These are phyloP conservation scores for Phengaris arion DNA, from an alignment of 2,888 invertebrate genomes.

Conservation along the genomic window DNA sequence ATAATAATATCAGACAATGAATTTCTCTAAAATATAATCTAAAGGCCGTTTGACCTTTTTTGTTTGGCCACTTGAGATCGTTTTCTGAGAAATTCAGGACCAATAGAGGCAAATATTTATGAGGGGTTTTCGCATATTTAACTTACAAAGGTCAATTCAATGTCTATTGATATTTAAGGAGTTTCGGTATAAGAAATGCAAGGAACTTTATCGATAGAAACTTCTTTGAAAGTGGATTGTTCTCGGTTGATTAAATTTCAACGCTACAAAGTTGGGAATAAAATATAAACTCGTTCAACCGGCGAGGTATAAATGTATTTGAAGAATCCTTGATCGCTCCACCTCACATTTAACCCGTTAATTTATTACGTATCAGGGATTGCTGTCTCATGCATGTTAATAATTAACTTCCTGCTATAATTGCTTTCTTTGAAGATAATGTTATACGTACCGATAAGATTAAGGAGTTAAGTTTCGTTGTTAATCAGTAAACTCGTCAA, in stretches of 20 bases:
- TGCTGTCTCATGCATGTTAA: background rate
- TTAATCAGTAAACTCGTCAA: background rate
- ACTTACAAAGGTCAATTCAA: slow-evolving; percentile 23
- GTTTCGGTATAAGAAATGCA: slow-evolving; percentile 19
- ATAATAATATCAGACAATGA: slow-evolving; percentile 3
- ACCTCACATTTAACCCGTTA: slow-evolving; percentile 5
- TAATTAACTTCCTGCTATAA: background rate
- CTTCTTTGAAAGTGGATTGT: slow-evolving; percentile 4
- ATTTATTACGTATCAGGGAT: background rate
- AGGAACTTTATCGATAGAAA: slow-evolving; percentile 18
- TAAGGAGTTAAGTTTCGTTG: background rate
- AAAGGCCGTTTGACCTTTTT: background rate
- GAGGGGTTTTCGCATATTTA: slow-evolving; percentile 22
- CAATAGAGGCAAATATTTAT: slow-evolving; percentile 24
- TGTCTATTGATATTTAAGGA: slow-evolving; percentile 24
- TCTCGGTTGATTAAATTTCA: slow-evolving; percentile 23
- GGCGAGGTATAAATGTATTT: background rate
- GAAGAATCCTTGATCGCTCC: slow-evolving; percentile 6
- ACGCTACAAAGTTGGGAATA: slow-evolving; percentile 9
- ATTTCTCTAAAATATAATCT: background rate
- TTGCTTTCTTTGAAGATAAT: background rate
- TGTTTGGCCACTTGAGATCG: slow-evolving; percentile 17
- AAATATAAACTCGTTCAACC: slow-evolving; percentile 16
- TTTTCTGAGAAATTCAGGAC: slow-evolving; percentile 3
- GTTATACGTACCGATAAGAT: background rate